phyloP scores from a whole-genome alignment of 2,113 vertebrate genomes.

The Sapajus apella region DNA sequence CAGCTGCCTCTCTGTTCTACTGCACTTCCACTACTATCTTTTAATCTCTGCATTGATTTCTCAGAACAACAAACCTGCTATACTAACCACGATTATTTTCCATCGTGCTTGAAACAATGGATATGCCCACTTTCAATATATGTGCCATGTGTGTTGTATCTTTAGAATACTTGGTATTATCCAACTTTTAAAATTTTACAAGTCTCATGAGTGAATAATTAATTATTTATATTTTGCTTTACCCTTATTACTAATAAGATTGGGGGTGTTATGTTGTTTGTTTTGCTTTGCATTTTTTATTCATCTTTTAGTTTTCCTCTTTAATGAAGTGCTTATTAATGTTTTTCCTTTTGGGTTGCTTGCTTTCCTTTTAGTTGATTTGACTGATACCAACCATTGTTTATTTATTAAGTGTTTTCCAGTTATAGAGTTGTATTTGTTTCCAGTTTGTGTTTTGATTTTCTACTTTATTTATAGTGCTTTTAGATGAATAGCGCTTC shows the following conservation, averaged over 20 bases:
- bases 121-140: not conserved
- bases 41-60: not conserved
- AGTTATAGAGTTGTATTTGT: not conserved
- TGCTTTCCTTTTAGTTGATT: not conserved
- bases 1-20: not conserved
- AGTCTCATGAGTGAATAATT: not conserved
- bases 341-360: not conserved
- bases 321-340: not conserved
- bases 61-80: not conserved
- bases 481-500: not conserved
- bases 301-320: not conserved
- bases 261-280: not conserved
- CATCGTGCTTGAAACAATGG: not conserved
- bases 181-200: not conserved
- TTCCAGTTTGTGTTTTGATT: not conserved
- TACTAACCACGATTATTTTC: not conserved
- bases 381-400: not conserved
- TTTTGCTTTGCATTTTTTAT: not conserved
- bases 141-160: not conserved
- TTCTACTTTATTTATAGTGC: not conserved
- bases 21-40: not conserved
- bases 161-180: not conserved
- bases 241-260: not conserved
- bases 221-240: not conserved
- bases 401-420: not conserved